These are phyloP conservation scores for Fulmarus glacialis DNA, from an alignment of 2,113 vertebrate species.

Conservation along the genomic window DNA sequence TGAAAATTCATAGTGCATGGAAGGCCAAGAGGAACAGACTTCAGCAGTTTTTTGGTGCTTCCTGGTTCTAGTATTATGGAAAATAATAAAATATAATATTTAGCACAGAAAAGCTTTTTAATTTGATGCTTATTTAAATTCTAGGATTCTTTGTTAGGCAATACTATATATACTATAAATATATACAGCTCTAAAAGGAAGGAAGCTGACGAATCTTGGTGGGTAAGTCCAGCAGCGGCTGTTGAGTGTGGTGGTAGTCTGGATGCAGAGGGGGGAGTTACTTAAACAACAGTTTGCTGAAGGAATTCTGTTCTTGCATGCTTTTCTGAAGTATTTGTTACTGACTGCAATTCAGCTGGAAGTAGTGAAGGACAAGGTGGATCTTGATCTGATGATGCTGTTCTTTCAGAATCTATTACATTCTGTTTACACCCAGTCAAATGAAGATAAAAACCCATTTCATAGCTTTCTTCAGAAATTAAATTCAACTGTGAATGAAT, in stretches of 20 bases:
- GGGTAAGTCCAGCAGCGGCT: not conserved
- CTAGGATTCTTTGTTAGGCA: not conserved
- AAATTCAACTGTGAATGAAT: not conserved
- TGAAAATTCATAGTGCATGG: not conserved
- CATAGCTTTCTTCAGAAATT: not conserved
- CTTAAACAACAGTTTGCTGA: not conserved
- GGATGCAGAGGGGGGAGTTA: not conserved
- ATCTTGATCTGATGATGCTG: not conserved
- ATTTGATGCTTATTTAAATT: not conserved
- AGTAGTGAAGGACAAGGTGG: not conserved
- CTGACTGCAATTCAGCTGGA: not conserved
- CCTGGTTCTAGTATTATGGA: not conserved
- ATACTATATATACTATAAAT: fast-evolving
- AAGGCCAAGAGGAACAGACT: not conserved
- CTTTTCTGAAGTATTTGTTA: not conserved
- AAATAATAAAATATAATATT: not conserved
- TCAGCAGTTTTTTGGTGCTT: not conserved
- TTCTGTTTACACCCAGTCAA: not conserved
- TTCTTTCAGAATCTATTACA: not conserved
- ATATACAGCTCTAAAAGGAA: not conserved
- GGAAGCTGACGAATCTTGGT: not conserved
- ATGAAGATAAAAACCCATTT: not conserved
- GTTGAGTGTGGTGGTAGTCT: not conserved
- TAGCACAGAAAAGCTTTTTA: not conserved
- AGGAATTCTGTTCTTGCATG: not conserved